A percentile compares a stretch with the other conserved stretches of the same genome.
Evolutionary conservation across 1,140 invertebrate genomes (phyloP).

Genomic region (Tribolium madens): DNA sequence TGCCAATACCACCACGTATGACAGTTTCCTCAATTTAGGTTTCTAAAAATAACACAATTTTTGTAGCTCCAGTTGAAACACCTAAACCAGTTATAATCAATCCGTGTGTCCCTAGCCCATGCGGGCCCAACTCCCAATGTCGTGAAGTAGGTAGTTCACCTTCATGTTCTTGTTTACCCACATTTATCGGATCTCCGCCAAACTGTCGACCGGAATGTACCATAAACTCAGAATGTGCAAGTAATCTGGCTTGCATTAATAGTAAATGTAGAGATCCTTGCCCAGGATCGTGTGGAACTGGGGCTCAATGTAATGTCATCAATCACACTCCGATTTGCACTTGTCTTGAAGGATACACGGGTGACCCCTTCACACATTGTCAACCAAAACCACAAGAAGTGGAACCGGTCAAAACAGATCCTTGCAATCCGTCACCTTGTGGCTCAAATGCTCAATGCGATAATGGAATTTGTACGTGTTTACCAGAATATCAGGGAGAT

Average conservation of each 20-base stretch:
- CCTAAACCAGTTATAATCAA: neutral
- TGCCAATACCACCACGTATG: conserved; percentile 68
- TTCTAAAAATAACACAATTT: neutral
- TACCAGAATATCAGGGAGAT: conserved; percentile 73
- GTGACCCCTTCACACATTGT: conserved; percentile 81
- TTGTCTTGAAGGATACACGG: conserved; percentile 76
- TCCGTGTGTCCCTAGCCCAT: conserved; percentile 58
- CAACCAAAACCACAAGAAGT: conserved; percentile 68
- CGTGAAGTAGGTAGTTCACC: conserved; percentile 69
- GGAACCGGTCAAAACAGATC: conserved; percentile 62
- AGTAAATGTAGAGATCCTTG: conserved; percentile 80
- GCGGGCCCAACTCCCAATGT: conserved; percentile 75
- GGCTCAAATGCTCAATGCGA: conserved; percentile 76
- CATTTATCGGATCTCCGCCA: conserved; percentile 60
- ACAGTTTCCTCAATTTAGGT: conserved; percentile 26
- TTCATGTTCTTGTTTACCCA: conserved; percentile 71
- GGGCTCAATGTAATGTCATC: conserved; percentile 76
- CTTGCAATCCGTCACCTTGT: conserved; percentile 74
- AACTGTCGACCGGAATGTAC: conserved; percentile 75
- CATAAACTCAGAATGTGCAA: conserved; percentile 77
- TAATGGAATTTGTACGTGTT: conserved; percentile 73
- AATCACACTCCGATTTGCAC: conserved; percentile 79
- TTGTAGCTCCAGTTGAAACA: conserved; percentile 24
- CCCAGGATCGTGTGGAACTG: conserved; percentile 77
- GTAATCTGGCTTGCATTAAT: conserved; percentile 75